Percentiles rank a stretch among this genome's conserved stretches.
Conservation (phyloP, 2,888 invertebrate species). For the Volucella inanis region DNA sequence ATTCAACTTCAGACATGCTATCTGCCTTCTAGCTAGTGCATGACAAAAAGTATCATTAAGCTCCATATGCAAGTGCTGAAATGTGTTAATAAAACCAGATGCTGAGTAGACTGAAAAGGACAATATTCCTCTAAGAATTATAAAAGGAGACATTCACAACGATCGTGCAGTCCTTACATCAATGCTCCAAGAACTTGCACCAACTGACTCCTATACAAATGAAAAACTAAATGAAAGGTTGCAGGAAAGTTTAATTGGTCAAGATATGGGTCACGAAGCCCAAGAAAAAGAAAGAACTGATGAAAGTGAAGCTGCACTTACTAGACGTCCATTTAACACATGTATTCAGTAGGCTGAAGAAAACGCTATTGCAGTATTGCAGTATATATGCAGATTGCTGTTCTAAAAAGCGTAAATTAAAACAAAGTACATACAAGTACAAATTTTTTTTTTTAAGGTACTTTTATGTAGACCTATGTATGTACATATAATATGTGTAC, state of each 20-base stretch:
- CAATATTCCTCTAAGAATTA: constrained; percentile 32
- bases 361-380: too few relatives aligned
- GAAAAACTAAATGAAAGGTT: constrained; percentile 18
- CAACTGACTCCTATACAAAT: too few relatives aligned
- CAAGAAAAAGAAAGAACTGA: constrained; percentile 19
- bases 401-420: not conserved
- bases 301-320: constrained; percentile 9
- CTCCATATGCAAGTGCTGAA: constrained; percentile 32
- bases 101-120: constrained; percentile 21
- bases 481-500: too few relatives aligned
- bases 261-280: constrained; percentile 20
- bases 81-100: constrained; percentile 38
- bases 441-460: not conserved
- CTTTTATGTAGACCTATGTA: not conserved
- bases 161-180: constrained; percentile 24
- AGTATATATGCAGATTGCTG: too few relatives aligned
- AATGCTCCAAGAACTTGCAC: constrained; percentile 42
- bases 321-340: not conserved
- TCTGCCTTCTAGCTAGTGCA: constrained; percentile 12
- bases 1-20: constrained; percentile 31
- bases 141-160: constrained; percentile 25
- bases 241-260: constrained; percentile 11
- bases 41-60: constrained; percentile 35
- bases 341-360: not conserved
- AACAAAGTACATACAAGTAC: constrained; percentile 2